phyloP scores from a whole-genome alignment of 2,113 vertebrate species.

The Ranitomeya variabilis region DNA sequence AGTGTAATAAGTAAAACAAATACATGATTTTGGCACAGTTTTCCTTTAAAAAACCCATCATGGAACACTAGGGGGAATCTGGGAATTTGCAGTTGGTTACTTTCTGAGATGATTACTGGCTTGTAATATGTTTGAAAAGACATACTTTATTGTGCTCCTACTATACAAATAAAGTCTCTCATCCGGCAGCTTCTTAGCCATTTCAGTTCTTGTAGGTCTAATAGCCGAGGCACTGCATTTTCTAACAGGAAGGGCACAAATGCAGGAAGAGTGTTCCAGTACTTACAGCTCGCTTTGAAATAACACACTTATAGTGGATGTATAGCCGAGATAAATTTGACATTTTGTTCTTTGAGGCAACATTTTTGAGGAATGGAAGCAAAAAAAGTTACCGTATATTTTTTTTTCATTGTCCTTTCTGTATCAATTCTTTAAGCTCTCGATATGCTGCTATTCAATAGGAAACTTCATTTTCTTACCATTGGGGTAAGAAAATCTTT shows the following conservation, averaged over 20 bases:
- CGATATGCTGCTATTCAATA: no score
- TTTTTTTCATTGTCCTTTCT: no score
- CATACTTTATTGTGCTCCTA: neutral
- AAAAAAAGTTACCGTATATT: no score
- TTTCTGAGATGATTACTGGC: neutral
- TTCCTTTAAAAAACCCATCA: neutral
- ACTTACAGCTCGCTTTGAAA: neutral
- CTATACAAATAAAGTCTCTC: neutral
- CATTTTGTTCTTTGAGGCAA: no score
- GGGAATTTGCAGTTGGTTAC: neutral
- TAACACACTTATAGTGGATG: no score
- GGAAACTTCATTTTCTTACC: no score
- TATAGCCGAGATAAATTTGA: no score
- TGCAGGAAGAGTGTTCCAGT: neutral
- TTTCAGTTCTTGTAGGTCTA: neutral
- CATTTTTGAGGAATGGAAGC: no score
- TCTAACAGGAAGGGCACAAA: neutral
- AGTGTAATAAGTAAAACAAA: constrained; percentile 15
- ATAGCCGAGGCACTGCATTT: neutral
- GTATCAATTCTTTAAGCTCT: no score
- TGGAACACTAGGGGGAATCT: neutral
- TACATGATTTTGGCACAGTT: constrained; percentile 13
- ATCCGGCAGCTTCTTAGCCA: neutral
- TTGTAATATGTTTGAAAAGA: neutral
- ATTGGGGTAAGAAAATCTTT: no score